These are phyloP conservation scores for Leptinotarsa undecemlineata DNA, from an alignment of 1,140 invertebrate species.

Conservation along the genomic window DNA sequence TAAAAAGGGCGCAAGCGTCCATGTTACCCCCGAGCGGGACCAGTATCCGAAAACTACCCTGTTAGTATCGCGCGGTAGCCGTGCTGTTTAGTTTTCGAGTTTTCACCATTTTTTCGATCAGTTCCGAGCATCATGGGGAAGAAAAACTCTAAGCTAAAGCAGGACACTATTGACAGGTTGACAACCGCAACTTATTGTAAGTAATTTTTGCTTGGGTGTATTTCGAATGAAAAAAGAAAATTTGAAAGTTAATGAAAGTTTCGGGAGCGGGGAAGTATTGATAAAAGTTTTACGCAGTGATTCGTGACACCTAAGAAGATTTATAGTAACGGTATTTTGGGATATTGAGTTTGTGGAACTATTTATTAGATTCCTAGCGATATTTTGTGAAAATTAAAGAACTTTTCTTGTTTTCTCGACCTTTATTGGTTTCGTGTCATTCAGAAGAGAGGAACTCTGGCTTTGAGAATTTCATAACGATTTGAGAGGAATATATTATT, in stretches of 20 bases:
- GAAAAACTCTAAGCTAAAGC: conserved; percentile 91
- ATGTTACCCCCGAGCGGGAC: conserved; percentile 21
- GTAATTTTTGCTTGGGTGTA: conserved; percentile 55
- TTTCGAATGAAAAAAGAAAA: neutral
- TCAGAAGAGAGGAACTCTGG: no score
- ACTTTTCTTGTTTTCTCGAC: no score
- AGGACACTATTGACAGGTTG: conserved; percentile 86
- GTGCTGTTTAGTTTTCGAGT: conserved; percentile 16
- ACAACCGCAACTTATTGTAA: conserved; percentile 90
- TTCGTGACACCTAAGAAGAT: neutral
- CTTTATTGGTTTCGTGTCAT: no score
- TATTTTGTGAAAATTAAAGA: no score
- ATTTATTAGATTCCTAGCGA: no score
- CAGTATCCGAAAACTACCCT: conserved; percentile 8
- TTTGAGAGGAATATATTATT: no score
- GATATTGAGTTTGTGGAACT: neutral
- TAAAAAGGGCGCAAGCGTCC: conserved; percentile 34
- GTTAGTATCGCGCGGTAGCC: conserved; percentile 29
- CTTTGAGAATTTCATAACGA: no score
- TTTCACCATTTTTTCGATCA: conserved; percentile 16
- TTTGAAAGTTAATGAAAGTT: neutral
- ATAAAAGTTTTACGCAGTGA: neutral
- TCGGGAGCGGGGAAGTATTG: neutral
- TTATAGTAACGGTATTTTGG: neutral
- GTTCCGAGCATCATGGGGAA: conserved; percentile 69